phyloP scores from a whole-genome alignment of 2,113 vertebrate species.

The Xenopus laevis region DNA sequence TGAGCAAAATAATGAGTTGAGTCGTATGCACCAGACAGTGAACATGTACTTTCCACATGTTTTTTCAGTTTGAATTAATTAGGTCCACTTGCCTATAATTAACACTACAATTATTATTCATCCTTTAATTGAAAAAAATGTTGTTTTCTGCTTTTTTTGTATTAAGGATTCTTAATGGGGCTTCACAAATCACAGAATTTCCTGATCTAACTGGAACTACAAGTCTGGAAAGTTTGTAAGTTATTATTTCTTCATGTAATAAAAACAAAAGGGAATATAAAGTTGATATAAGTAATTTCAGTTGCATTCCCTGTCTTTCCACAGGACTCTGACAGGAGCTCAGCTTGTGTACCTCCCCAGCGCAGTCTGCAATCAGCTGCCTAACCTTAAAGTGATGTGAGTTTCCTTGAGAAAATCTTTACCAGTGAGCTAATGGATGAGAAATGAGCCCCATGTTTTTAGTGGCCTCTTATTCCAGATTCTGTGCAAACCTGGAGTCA shows the following conservation, averaged over 20 bases:
- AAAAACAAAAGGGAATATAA: neutral
- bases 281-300: too few relatives aligned
- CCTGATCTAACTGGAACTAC: slow-evolving; percentile 87
- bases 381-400: slow-evolving; percentile 86
- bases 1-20: too few relatives aligned
- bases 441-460: neutral
- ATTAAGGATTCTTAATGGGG: slow-evolving; percentile 85
- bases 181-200: slow-evolving; percentile 85
- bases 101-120: too few relatives aligned
- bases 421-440: neutral
- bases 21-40: too few relatives aligned
- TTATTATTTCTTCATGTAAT: slow-evolving; percentile 42
- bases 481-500: neutral
- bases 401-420: slow-evolving; percentile 54
- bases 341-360: slow-evolving; percentile 79
- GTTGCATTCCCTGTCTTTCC: slow-evolving; percentile 45
- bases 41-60: too few relatives aligned
- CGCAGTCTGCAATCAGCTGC: slow-evolving; percentile 80
- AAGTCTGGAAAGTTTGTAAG: slow-evolving; percentile 89
- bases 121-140: too few relatives aligned
- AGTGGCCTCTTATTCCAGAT: neutral
- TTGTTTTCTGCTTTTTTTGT: slow-evolving; percentile 27
- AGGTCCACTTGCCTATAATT: too few relatives aligned
- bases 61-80: too few relatives aligned
- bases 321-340: slow-evolving; percentile 87